Evolutionary conservation across 2,797 vertebrate species (phyloP).

Genomic region (Acrossocheilus wenchowensis): DNA sequence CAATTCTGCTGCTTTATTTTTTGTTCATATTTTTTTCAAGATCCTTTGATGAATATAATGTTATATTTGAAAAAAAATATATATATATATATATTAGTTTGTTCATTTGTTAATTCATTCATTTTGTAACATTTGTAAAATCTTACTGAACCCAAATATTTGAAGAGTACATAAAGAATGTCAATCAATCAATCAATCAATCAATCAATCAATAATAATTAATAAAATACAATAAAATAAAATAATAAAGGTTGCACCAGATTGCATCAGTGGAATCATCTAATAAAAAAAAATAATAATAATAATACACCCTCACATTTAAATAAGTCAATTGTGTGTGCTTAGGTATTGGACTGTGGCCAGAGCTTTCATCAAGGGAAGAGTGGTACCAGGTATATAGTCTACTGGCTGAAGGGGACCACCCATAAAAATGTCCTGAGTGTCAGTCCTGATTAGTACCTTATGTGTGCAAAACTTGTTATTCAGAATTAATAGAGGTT

Average conservation of each 20-base stretch:
- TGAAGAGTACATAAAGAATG: neutral
- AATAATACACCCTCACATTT: neutral
- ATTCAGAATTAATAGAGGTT: slow-evolving; percentile 4
- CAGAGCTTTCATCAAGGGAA: neutral
- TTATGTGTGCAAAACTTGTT: neutral
- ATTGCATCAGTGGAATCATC: neutral
- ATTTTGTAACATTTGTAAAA: neutral
- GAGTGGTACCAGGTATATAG: neutral
- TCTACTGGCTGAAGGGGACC: neutral
- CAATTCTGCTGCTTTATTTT: too few relatives aligned
- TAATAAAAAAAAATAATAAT: neutral
- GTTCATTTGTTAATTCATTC: too few relatives aligned
- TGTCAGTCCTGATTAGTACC: neutral
- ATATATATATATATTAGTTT: too few relatives aligned
- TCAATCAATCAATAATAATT: neutral
- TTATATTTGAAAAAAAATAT: neutral
- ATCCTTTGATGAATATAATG: neutral
- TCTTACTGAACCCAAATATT: neutral
- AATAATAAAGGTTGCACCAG: neutral
- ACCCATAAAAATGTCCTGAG: neutral
- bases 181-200: too few relatives aligned
- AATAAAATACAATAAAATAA: neutral
- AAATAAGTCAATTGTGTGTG: neutral
- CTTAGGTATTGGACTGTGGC: neutral
- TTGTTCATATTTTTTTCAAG: too few relatives aligned